Evolutionary conservation across 1,140 invertebrate species (phyloP), one percentile per base, ranked within the genome.

Genomic region (Drosophila erecta): DNA sequence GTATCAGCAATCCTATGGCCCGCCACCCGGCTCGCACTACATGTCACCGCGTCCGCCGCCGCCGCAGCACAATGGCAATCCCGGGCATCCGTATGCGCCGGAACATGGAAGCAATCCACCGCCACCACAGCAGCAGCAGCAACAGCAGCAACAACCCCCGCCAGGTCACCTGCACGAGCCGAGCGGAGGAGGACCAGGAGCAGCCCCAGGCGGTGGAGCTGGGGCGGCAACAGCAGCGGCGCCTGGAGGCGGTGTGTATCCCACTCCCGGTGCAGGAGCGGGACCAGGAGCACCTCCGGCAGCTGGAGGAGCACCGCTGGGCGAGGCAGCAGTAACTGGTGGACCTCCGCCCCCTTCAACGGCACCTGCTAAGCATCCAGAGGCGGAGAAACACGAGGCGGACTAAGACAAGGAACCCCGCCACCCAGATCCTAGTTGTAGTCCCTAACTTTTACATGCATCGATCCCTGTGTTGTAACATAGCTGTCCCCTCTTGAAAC

Each of bases 1-100:
- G 0, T 95, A 95, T 67, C 95, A 95, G 86, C 94, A 94, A 2
- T 94, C 95, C 11, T 95, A 95, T 92, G 93, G 93, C 81, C 69
- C 77, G 2, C 67, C 93, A 1, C 94, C 94, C 54, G 92, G 92
- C 4, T 93, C 90, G 11, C 92, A 92, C 61, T 93, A 93, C 58
- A 90, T 92, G 59, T 81, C 80, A 47, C 49, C 84, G 12, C 81
- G 74, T 44, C 90, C 87, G 33, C 90, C 87, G 27, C 78, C 80
- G 47, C 89, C 83, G 8, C 86, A 86, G 49, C 87, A 90, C 50
- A 85, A 76, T 54, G 77, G 69, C 22, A 55, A 64, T 38, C 57
- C 57, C 8, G 44, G 59, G 57, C 50, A 77, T 43, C 60, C 77
- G 11, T 87, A 87, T 74, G 66, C 53, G 7, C 57, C 76, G 10